Evolutionary conservation across 2,113 vertebrate species (phyloP), one percentile per base, ranked within the genome.

Genomic region (Nibea albiflora): DNA sequence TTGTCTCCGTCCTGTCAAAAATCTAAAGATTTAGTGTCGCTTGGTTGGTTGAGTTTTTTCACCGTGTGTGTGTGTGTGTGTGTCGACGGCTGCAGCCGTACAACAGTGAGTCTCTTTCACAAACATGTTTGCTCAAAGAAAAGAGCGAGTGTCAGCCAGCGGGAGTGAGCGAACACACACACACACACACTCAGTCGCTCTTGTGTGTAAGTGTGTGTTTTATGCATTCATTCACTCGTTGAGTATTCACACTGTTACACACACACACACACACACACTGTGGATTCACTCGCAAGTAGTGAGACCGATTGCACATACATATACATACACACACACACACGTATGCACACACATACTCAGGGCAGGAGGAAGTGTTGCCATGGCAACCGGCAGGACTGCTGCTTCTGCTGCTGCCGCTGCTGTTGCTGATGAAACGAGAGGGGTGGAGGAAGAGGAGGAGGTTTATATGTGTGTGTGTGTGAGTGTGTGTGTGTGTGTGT

Each of bases 281-380:
- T 86, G 80, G 83, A 85, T 90, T 74, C 82, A 26, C 65, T 88
- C 73, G 3, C 31, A 71, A 74, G 81, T 81, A 86, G 74, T 85
- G 63, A 76, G 76, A 85, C 50, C 52, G 9, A 57, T 61, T 8
- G 22, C 78, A 84, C 86, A 58, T 63, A 71, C 82, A 62, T 61
- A 58, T 62, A 78, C n/a, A 39, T 46, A 24, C 62, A 62, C 22
- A 57, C 31, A 73, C 49, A 47, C 53, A 50, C 52, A 70, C 53
- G 39, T 20, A 19, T 54, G 47, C 72, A 78, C 73, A 71, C 82
- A 81, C 49, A 66, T 49, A 84, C 77, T 69, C 74, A 28, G 78
- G 91, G 88, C 86, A 88, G 90, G 93, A 94, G 93, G 92, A 94
- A 92, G 87, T 93, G 95, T 96, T 95, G 94, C 95, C 93, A 95